Evolutionary conservation across 2,113 vertebrate species (phyloP), one percentile per base, ranked within the genome.

Genomic region (Brachirus orientalis): DNA sequence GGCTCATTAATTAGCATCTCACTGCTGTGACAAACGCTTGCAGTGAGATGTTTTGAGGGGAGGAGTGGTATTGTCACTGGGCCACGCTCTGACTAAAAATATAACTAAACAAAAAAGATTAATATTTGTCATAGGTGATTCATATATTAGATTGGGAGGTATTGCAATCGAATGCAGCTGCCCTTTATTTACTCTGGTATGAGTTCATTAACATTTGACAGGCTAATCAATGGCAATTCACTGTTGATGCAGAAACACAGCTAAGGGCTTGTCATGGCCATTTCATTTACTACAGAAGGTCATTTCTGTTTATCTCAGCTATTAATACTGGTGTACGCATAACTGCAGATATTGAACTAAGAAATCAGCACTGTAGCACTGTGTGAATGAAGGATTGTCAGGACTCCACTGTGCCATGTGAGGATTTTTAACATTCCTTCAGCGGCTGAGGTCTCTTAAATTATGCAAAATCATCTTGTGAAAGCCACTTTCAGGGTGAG

Each of bases 401-500:
- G 51, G 40, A 52, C 63, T 50, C 9, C 44, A 50, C 54, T 66
- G 45, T 51, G 54, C 55, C 1, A 1, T 68, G 47, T 65, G 19
- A 54, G 52, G 64, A 50, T 53, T 59, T 40, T 46, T 6, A 36
- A 60, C 78, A 73, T 59, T 76, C 62, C 69, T 72, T 77, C 68
- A 61, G 72, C 48, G 48, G 75, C 71, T 62, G 77, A 60, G 55
- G 58, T 63, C 68, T 85, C 55, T 82, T 85, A 66, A 85, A 85
- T 77, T 52, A 85, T 78, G 75, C 69, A 86, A 73, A 3, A 83
- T 79, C 18, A 20, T 75, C 57, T 69, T 64, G 70, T 66, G 60
- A 60, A 59, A 72, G 56, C 22, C 52, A 58, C 11, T 69, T 68
- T 16, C 13, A 62, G 60, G 67, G 66, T 36, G 60, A 64, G 67